Base-by-base conservation (phyloP, 2,888 invertebrate species). In the Macroteleia sp. region DNA sequence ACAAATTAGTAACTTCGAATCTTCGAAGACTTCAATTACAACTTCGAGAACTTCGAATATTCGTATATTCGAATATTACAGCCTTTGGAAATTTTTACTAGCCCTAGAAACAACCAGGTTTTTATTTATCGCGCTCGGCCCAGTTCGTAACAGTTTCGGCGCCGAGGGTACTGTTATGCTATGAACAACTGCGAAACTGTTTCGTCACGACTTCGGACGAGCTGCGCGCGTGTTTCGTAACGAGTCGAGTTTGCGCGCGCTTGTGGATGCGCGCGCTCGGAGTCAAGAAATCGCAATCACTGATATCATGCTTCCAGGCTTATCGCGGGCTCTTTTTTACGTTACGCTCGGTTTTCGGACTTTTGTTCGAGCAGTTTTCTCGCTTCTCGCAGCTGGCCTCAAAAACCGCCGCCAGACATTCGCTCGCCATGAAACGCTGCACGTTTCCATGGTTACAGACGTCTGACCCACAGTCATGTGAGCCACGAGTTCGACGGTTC, bases 381-480 rank as follows among this genome's bases (percentile, higher is more conserved):
- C 30, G 8, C 4, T 10, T 30, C 8, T 9, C 30, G 8, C 34
- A 34, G 52, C 41, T 36, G 56, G 57, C 30, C 30, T 42, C n/a
- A 8, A 17, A 57, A 57, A 57, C 32, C 4, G 16, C 25, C 57
- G 42, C 19, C 17, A 12, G n/a, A 8, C 36, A 12, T n/a, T n/a
- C 42, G 20, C 46, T 28, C 59, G 66, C n/a, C 67, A 34, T 46
- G 54, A 54, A 54, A 42, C 39, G 54, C 36, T 36, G 16, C 10
- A 48, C 73, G 73, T 73, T 73, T 57, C 73, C 73, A 73, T 73
- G 59, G 73, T 32, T 73, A 73, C 73, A 39, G 73, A 73, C 73
- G 73, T 66, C 73, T 73, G 73, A 73, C 71, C 71, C 62, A 48
- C 62, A 71, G 71, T 71, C 71, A 12, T 57, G 57, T 32, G 56